Percentiles rank a stretch among this genome's conserved stretches.
Evolutionary conservation across 2,113 vertebrate genomes (phyloP).

Genomic region (Fukomys damarensis): DNA sequence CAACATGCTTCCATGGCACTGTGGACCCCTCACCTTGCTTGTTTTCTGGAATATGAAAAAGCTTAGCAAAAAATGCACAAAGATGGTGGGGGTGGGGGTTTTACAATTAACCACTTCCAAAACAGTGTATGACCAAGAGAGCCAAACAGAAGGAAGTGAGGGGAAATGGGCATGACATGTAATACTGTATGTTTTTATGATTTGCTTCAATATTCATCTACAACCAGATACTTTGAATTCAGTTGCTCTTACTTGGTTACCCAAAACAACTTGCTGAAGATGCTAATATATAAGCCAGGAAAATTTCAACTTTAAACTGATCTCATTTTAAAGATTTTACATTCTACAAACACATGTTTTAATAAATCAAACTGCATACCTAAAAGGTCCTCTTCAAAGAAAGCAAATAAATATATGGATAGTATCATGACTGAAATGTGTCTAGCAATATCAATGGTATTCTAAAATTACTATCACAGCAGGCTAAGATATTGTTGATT

Average conservation of each 20-base stretch:
- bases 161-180: not conserved
- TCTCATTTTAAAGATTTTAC: not conserved
- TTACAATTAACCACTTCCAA: not conserved
- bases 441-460: not conserved
- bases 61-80: not conserved
- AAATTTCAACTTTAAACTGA: not conserved
- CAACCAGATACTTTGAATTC: not conserved
- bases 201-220: not conserved
- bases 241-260: not conserved
- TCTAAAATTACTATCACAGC: not conserved
- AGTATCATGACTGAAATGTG: not conserved
- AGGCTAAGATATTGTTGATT: not conserved
- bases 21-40: not conserved
- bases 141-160: not conserved
- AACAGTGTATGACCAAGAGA: not conserved
- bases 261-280: not conserved
- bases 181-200: not conserved
- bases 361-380: not conserved
- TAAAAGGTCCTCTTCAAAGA: not conserved
- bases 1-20: not conserved
- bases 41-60: conserved; percentile 46
- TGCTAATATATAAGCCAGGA: not conserved
- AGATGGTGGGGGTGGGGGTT: not conserved
- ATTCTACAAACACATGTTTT: not conserved
- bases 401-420: not conserved